phyloP scores from a whole-genome alignment of 2,888 invertebrate species.

The Aelia acuminata region DNA sequence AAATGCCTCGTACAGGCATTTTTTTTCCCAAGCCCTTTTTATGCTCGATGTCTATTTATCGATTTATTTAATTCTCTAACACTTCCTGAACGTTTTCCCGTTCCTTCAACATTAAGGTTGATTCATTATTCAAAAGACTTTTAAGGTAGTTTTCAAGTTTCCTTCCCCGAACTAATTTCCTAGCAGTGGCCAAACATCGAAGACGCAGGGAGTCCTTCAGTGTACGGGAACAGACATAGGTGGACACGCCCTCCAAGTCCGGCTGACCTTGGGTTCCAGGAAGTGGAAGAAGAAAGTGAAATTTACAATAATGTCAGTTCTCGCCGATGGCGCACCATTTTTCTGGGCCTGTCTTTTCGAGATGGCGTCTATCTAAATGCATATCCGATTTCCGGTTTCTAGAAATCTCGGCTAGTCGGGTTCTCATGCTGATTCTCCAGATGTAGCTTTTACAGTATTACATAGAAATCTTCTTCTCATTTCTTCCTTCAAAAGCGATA shows the following conservation, averaged over 20 bases:
- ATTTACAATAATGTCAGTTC: conserved; percentile 38
- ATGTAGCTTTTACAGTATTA: not conserved
- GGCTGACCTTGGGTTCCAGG: conserved; percentile 41
- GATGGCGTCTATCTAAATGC: not conserved
- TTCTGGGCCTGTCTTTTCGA: not conserved
- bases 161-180: not conserved
- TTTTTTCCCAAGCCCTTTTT: no score
- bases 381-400: not conserved
- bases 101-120: no score
- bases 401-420: not conserved
- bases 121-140: no score
- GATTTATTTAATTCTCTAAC: no score
- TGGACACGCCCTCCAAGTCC: conserved; percentile 1
- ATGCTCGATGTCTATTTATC: no score
- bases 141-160: not conserved
- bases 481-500: no score
- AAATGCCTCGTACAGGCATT: no score
- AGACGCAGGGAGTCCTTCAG: not conserved
- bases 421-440: not conserved
- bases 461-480: no score
- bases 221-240: not conserved
- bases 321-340: conserved; percentile 3
- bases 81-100: no score
- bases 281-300: conserved; percentile 49
- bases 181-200: not conserved